Evolutionary conservation across 2,797 vertebrate genomes (phyloP).

Genomic region (Alosa sapidissima): DNA sequence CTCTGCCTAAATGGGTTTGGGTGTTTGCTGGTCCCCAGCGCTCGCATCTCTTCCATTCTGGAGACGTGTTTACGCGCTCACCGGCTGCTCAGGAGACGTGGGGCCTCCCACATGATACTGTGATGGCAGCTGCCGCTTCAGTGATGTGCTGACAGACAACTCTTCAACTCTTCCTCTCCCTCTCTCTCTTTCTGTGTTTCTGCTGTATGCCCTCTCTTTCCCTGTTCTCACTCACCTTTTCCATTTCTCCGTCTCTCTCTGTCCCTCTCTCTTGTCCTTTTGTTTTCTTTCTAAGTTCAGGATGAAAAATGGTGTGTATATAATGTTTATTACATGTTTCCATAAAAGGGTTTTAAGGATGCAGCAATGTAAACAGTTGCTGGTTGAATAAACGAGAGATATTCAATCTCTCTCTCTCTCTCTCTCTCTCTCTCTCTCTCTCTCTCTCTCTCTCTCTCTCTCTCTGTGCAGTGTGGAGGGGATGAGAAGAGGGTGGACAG

Average conservation of each 20-base stretch:
- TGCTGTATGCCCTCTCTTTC: background rate
- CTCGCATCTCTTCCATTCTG: background rate
- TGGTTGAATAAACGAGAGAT: background rate
- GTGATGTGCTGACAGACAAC: background rate
- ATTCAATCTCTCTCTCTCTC: background rate
- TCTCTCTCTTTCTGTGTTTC: background rate
- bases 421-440: background rate
- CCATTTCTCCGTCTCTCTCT: background rate
- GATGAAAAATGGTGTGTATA: too few relatives aligned
- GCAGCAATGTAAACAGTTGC: background rate
- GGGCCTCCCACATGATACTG: background rate
- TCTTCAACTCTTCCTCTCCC: background rate
- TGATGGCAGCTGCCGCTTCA: background rate
- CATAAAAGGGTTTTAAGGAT: background rate
- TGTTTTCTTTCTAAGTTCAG: too few relatives aligned
- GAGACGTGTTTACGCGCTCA: background rate
- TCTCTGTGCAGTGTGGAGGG: constrained; percentile 51
- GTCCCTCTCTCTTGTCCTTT: background rate
- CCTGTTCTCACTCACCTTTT: background rate
- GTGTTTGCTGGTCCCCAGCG: background rate
- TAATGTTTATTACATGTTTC: too few relatives aligned
- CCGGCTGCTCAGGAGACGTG: constrained; percentile 1
- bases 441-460: background rate
- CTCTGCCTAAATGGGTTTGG: background rate
- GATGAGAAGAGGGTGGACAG: constrained; percentile 89